Evolutionary conservation across 2,113 vertebrate species (phyloP), one percentile per base, ranked within the genome.

Genomic region (Aplodontia rufa): DNA sequence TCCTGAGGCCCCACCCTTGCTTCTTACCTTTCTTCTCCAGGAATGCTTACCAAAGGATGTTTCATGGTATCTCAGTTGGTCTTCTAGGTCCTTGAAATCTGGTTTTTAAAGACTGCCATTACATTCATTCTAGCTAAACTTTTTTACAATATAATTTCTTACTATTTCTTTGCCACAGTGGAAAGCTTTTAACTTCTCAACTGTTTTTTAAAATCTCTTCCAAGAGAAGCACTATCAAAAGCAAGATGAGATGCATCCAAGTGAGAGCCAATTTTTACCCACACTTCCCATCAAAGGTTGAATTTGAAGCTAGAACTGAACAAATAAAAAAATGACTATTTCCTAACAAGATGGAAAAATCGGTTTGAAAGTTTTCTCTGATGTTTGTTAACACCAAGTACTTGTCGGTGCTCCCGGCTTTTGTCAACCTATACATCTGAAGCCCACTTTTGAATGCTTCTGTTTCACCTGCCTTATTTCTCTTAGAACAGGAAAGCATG

Each of bases 161-260:
- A 93, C n/a, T 17, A 55, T 87, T 75, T 92, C 32, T 49, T 83
- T 78, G 40, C 62, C 55, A 91, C 55, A 91, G 20, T 45, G 42
- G 30, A 96, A 96, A 37, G 47, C 49, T 96, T 96, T 93, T 71
- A 83, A 64, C 49, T 89, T 89, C 79, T 92, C 64, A 78, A 90
- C n/a, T 91, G 17, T 91, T 86, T 86, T 93, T 78, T 66, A n/a
- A 95, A 82, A 60, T 45, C 32, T 66, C 72, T 66, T 96, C 49
- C 53, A 87, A 68, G 17, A 47, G 30, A 14, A 90, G 60, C 69
- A 32, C 75, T 86, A 42, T 90, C 83, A 96, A 86, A 93, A 88
- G 47, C 89, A 86, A 90, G 47, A 47, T 58, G n/a, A 94, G 93
- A 90, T 72, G n/a, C 35, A 76, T 64, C 72, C 81, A 95, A 22